A percentile compares a stretch with the other conserved stretches of the same genome.
Conservation (phyloP, 2,797 vertebrate genomes). For the Melanotaenia boesemani region DNA sequence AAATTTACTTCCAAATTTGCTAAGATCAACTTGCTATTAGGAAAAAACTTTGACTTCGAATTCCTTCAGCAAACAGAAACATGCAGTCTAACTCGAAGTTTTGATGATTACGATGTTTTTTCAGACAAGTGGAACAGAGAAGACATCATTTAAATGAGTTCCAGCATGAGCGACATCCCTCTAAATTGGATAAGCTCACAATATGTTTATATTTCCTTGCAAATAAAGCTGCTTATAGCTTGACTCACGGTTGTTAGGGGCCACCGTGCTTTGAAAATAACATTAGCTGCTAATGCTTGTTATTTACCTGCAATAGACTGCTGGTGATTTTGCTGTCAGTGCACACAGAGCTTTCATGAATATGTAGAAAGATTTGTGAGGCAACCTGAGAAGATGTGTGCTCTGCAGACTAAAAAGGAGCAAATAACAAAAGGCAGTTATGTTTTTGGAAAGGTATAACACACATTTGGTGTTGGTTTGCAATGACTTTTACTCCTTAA, state of each 20-base stretch:
- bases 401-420: constrained; percentile 11
- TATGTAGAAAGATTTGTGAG: background rate
- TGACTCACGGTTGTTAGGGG: background rate
- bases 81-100: background rate
- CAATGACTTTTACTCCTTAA: background rate
- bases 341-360: constrained; percentile 18
- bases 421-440: background rate
- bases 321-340: background rate
- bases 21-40: background rate
- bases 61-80: background rate
- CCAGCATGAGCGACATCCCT: background rate
- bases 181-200: background rate
- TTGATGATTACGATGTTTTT: background rate
- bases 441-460: background rate
- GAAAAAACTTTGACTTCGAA: background rate
- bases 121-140: background rate
- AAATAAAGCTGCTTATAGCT: background rate
- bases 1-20: background rate
- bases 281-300: background rate
- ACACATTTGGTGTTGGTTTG: background rate
- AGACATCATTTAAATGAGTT: constrained; percentile 2
- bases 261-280: constrained; percentile 1
- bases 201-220: background rate
- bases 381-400: background rate
- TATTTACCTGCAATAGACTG: constrained; percentile 8